Percentiles rank a stretch among this genome's conserved stretches.
Conservation (phyloP, 2,797 vertebrate species). For the Pantherophis alleghaniensis region DNA sequence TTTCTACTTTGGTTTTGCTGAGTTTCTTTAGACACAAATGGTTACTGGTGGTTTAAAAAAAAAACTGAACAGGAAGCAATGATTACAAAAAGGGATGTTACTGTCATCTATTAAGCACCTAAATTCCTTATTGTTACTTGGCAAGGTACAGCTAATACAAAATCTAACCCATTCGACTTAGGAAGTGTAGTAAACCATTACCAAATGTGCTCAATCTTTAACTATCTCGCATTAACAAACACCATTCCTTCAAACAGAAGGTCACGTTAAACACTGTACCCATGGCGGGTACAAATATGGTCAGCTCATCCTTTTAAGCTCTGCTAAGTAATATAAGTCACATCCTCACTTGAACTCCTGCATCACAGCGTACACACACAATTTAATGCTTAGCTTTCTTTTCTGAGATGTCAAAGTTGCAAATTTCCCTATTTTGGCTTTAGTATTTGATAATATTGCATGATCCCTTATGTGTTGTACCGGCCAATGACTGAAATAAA, state of each 20-base stretch:
- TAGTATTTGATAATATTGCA: neutral
- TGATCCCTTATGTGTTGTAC: neutral
- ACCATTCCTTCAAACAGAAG: conserved; percentile 32
- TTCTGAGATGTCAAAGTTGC: neutral
- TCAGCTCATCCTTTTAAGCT: conserved; percentile 4
- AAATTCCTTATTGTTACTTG: neutral
- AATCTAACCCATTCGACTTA: conserved; percentile 38
- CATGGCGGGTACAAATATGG: conserved; percentile 30
- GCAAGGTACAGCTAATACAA: conserved; percentile 29
- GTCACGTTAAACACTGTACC: conserved; percentile 41
- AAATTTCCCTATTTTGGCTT: neutral
- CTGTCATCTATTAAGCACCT: neutral
- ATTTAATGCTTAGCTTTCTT: neutral
- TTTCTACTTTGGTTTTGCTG: neutral
- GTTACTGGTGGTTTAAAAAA: neutral
- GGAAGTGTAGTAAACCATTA: conserved; percentile 46
- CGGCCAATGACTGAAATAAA: neutral
- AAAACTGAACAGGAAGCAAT: neutral
- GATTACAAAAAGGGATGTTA: conserved; percentile 22
- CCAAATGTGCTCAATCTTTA: conserved; percentile 43
- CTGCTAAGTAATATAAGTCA: neutral
- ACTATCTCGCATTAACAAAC: neutral
- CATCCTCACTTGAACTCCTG: neutral
- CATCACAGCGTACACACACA: neutral
- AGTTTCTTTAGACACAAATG: neutral